phyloP scores from a whole-genome alignment of 2,113 vertebrate species.

The Notothenia coriiceps region DNA sequence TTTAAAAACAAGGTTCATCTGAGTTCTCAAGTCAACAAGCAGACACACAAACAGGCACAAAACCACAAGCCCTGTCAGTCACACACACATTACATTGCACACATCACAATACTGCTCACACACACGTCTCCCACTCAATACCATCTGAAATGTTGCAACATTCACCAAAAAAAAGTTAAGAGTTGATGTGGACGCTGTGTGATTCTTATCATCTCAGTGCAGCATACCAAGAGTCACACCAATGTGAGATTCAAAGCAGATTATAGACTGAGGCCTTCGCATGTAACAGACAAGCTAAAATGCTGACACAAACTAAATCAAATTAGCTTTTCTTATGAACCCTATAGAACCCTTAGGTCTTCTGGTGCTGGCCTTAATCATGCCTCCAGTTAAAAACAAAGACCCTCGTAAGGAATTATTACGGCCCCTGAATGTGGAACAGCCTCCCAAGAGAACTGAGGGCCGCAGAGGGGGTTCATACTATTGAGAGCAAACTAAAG shows the following conservation, averaged over 20 bases:
- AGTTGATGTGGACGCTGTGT: background rate
- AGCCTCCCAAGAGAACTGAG: no score
- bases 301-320: background rate
- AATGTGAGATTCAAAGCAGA: background rate
- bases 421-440: no score
- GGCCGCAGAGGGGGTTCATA: no score
- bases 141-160: background rate
- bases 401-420: no score
- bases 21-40: background rate
- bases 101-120: no score
- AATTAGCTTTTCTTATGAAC: no score
- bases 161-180: background rate
- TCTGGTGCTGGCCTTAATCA: no score
- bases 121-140: no score
- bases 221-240: background rate
- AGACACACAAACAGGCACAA: background rate
- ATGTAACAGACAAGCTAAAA: background rate
- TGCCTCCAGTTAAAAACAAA: no score
- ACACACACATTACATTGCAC: no score
- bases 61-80: background rate
- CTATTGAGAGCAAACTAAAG: no score
- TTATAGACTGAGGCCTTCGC: constrained; percentile 1
- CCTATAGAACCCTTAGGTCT: no score
- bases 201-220: background rate
- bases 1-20: background rate